A percentile compares a stretch with the other conserved stretches of the same genome.
phyloP scores from a whole-genome alignment of 2,113 vertebrate genomes.

The Tychaedon coryphoeus region DNA sequence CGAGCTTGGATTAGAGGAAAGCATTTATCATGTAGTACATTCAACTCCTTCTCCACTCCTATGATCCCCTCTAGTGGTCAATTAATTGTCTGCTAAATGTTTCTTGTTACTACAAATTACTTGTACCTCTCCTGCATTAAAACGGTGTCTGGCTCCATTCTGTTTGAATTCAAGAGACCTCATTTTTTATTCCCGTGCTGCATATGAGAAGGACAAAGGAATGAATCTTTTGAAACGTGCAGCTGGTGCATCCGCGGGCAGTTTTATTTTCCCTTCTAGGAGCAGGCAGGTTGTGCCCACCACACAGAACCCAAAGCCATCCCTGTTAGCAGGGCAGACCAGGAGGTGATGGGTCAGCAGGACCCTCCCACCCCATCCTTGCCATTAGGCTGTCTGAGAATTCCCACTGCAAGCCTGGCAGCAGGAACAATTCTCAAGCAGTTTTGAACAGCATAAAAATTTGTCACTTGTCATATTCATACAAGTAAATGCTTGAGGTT shows the following conservation, averaged over 20 bases:
- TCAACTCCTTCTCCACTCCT: background rate
- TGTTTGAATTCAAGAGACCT: background rate
- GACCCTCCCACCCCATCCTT: background rate
- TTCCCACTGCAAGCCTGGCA: background rate
- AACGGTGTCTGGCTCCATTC: background rate
- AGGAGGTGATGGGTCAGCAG: background rate
- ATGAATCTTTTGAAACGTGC: background rate
- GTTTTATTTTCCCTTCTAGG: background rate
- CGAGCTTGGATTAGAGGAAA: background rate
- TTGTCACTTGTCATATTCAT: background rate
- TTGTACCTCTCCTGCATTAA: background rate
- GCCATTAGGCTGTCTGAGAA: background rate
- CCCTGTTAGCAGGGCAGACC: background rate
- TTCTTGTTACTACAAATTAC: background rate
- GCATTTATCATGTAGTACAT: background rate
- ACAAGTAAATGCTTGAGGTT: background rate
- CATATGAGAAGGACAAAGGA: background rate
- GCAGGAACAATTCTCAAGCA: background rate
- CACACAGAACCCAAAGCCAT: fast-evolving
- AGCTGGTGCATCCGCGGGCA: background rate
- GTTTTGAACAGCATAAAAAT: background rate
- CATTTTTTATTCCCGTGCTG: background rate
- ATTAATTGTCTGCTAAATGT: background rate
- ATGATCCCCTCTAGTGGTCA: slow-evolving; percentile 54
- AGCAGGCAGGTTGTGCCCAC: background rate